Conservation (phyloP, 2,797 vertebrate species). For the Decapterus maruadsi region DNA sequence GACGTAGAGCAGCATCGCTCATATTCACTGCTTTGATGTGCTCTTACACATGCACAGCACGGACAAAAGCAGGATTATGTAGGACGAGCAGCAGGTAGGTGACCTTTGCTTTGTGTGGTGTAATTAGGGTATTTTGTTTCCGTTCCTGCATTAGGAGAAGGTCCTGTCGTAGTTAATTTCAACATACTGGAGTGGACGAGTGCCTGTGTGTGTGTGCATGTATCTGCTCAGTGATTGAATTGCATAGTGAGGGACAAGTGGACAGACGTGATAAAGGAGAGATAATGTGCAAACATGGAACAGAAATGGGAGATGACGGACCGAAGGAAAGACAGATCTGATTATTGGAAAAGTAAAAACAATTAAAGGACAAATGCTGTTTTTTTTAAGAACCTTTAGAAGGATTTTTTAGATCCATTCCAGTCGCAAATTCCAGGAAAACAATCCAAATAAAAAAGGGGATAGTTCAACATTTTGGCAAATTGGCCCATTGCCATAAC, state of each 20-base stretch:
- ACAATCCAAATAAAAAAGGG: too few species aligned
- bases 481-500: too few species aligned
- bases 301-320: conserved; percentile 10
- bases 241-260: not conserved
- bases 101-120: conserved; percentile 52
- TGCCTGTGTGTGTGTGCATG: not conserved
- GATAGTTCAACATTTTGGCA: too few species aligned
- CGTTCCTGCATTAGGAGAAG: conserved; percentile 30
- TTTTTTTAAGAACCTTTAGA: too few species aligned
- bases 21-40: conserved; percentile 12
- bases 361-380: not conserved
- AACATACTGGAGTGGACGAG: conserved; percentile 34
- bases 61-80: conserved; percentile 30
- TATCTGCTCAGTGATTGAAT: not conserved
- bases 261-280: not conserved
- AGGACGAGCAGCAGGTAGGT: conserved; percentile 40
- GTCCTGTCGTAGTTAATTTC: conserved; percentile 40
- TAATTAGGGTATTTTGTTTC: conserved; percentile 46
- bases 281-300: conserved; percentile 1
- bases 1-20: not conserved
- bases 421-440: too few species aligned
- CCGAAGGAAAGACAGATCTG: not conserved
- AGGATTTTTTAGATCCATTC: too few species aligned
- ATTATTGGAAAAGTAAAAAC: conserved; percentile 21
- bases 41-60: conserved; percentile 12